Evolutionary conservation across 1,140 invertebrate genomes (phyloP).

Genomic region (Tetramorium parvispinum): DNA sequence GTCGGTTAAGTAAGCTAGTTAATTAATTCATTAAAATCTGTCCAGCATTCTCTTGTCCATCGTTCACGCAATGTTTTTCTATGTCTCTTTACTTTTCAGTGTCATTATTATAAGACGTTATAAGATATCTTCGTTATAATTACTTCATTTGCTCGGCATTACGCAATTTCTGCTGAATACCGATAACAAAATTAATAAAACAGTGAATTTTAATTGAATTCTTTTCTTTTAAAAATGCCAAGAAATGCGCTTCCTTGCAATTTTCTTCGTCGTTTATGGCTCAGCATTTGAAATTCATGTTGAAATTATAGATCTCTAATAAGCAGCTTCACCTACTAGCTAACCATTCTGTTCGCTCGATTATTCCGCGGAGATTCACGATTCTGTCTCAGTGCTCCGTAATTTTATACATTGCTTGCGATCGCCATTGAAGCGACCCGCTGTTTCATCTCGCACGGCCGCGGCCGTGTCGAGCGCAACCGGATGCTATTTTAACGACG

Average conservation of each 20-base stretch:
- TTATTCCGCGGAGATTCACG: neutral
- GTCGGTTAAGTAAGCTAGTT: neutral
- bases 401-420: conserved; percentile 2
- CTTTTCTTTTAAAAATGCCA: neutral
- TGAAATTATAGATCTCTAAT: conserved; percentile 11
- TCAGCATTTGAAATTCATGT: neutral
- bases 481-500: conserved; percentile 55
- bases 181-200: conserved; percentile 22
- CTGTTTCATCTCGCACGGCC: conserved; percentile 20
- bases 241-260: neutral
- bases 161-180: neutral
- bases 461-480: neutral
- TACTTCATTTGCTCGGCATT: neutral
- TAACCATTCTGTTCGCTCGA: neutral
- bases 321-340: neutral
- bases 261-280: neutral
- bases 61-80: neutral
- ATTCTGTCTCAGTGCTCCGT: neutral
- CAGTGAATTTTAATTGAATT: neutral
- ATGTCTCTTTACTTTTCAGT: neutral
- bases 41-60: neutral
- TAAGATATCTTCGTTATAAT: neutral
- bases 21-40: neutral
- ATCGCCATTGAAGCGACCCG: conserved; percentile 11
- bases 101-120: neutral